phyloP scores from a whole-genome alignment of 2,113 vertebrate species.

The Protobothrops mucrosquamatus region DNA sequence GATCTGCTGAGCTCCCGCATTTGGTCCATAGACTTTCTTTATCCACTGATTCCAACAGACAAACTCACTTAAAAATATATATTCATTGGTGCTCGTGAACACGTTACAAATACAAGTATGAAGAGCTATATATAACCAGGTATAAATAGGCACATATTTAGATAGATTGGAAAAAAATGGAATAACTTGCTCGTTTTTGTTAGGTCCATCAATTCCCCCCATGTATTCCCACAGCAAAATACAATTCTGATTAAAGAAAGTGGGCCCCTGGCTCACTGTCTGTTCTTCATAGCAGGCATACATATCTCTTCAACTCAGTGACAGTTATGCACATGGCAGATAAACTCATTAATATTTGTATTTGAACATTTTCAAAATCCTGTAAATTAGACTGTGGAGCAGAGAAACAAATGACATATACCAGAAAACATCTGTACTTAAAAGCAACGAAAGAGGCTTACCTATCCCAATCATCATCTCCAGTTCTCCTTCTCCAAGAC shows the following conservation, averaged over 20 bases:
- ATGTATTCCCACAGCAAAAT: not conserved
- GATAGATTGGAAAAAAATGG: not conserved
- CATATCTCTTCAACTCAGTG: slow-evolving; percentile 5
- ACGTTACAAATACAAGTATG: not conserved
- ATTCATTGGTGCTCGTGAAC: not conserved
- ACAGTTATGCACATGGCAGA: slow-evolving; percentile 17
- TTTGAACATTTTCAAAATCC: not conserved
- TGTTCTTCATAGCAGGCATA: slow-evolving; percentile 28
- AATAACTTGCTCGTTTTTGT: not conserved
- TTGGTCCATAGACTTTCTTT: not conserved
- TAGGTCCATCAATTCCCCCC: not conserved
- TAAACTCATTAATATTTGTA: slow-evolving; percentile 53
- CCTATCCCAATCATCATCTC: slow-evolving; percentile 90
- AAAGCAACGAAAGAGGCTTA: slow-evolving; percentile 47
- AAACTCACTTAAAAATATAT: not conserved
- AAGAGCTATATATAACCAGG: not conserved
- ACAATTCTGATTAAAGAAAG: not conserved
- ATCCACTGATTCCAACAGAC: not conserved
- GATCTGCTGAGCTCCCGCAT: not conserved
- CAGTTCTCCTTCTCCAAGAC: slow-evolving; percentile 89
- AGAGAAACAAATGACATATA: slow-evolving; percentile 21
- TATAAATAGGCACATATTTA: not conserved
- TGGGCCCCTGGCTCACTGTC: not conserved
- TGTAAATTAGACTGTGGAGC: not conserved
- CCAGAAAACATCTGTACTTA: not conserved